Evolutionary conservation across 2,797 vertebrate genomes (phyloP).

Genomic region (Clarias fuscus): DNA sequence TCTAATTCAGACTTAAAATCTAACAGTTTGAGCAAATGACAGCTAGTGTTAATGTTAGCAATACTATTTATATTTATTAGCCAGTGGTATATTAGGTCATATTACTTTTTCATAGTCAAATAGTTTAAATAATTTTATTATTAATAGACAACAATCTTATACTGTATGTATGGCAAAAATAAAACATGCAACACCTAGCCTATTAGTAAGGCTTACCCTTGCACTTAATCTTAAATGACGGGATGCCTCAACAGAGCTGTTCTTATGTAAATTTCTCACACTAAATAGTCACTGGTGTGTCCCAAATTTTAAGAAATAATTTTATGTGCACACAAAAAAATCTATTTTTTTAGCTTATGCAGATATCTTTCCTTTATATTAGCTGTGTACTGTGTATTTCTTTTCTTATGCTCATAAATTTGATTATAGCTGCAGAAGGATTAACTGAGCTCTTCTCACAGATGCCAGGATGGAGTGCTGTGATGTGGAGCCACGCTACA

Average conservation of each 20-base stretch:
- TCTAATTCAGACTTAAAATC: not conserved
- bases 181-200: not conserved
- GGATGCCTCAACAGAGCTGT: not conserved
- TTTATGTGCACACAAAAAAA: not conserved
- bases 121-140: not conserved
- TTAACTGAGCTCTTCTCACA: conserved; percentile 48
- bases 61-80: not conserved
- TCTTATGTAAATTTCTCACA: not conserved
- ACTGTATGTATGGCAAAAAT: not conserved
- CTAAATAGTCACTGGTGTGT: not conserved
- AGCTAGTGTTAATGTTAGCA: not conserved
- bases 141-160: not conserved
- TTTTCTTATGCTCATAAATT: conserved; percentile 9
- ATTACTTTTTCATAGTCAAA: not conserved
- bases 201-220: not conserved
- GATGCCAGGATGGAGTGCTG: conserved; percentile 80
- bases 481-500: conserved; percentile 81
- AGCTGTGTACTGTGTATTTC: not conserved
- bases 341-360: not conserved
- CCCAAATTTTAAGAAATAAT: not conserved
- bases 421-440: not conserved
- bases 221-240: not conserved
- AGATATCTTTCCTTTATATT: conserved; percentile 8
- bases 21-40: not conserved
- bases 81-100: no score